Base-by-base conservation (phyloP, 2,797 vertebrate genomes). In the Garrulus glandarius region DNA sequence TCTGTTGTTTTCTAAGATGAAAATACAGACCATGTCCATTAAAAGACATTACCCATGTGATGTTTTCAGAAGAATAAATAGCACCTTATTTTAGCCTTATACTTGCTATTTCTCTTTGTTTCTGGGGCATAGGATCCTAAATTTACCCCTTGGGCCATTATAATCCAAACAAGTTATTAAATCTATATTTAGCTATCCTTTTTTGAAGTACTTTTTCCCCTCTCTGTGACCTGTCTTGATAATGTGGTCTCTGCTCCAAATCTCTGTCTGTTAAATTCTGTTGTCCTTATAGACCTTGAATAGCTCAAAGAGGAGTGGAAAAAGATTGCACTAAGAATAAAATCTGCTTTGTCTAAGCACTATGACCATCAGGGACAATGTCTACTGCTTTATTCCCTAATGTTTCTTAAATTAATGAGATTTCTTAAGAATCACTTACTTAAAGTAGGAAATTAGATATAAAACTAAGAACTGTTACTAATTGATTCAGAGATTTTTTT, bases 361-460 rank as follows among this genome's bases (percentile, higher is more conserved):
- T 71, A 2, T 56, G 60, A 41, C 61, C 78, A 86, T 77, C 29
- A 85, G 80, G 88, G 79, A 92, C 74, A 64, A 68, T 52, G 39
- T 50, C 63, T 72, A 57, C 63, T 20, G 5, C 34, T 84, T 67
- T 80, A 15, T 78, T 53, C 89, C 69, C 69, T 86, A 84, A 89
- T 87, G 20, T 49, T 85, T 10, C 61, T 69, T 41, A 89, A 94
- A 94, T 67, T 85, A 96, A 94, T 82, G 61, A 59, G 53, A 88
- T 95, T 96, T 95, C 83, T 71, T 65, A 75, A 76, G 76, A 84
- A 72, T 47, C 53, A 92, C 24, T 96, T 84, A 82, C 34, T 91
- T 92, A 86, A 89, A 95, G 85, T 46, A 87, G 83, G 60, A 89
- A 96, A 95, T 93, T 84, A 79, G 79, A 82, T 86, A 43, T 64